A percentile compares a stretch with the other conserved stretches of the same genome.
Evolutionary conservation across 2,113 vertebrate genomes (phyloP).

Genomic region (Odontophorus gujanensis): DNA sequence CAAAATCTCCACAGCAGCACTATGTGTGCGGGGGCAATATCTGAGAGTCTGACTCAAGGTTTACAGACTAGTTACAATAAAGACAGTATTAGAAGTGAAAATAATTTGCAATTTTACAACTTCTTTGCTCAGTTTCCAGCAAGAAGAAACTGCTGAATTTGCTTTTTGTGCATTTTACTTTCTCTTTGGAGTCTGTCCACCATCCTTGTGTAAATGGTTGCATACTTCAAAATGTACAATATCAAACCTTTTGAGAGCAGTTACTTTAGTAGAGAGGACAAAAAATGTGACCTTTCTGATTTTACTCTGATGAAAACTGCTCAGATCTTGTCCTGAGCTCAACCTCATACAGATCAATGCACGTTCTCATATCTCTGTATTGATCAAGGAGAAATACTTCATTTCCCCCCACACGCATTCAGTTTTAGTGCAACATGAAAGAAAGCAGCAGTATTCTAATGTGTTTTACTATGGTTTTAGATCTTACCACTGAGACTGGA

Average conservation of each 20-base stretch:
- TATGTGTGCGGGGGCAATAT: background rate
- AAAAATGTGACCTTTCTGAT: conserved; percentile 6
- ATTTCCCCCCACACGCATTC: background rate
- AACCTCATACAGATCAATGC: background rate
- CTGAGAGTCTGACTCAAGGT: background rate
- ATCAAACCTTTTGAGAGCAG: background rate
- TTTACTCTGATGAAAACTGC: conserved; percentile 10
- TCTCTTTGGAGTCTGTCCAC: background rate
- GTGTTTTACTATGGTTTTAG: conserved; percentile 20
- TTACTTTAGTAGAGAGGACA: background rate
- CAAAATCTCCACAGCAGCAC: background rate
- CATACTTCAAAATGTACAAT: background rate
- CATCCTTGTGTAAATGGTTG: background rate
- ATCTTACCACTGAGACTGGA: conserved; percentile 73
- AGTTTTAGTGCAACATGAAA: background rate
- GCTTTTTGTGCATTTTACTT: background rate
- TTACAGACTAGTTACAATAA: background rate
- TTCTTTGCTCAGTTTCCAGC: background rate
- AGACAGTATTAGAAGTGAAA: background rate
- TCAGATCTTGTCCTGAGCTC: conserved; percentile 26
- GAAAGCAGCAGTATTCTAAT: conserved; percentile 25
- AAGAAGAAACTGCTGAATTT: background rate
- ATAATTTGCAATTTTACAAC: background rate
- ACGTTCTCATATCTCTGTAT: background rate
- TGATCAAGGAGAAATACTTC: background rate